phyloP scores from a whole-genome alignment of 2,797 vertebrate species.

The Anomalospiza imberbis region DNA sequence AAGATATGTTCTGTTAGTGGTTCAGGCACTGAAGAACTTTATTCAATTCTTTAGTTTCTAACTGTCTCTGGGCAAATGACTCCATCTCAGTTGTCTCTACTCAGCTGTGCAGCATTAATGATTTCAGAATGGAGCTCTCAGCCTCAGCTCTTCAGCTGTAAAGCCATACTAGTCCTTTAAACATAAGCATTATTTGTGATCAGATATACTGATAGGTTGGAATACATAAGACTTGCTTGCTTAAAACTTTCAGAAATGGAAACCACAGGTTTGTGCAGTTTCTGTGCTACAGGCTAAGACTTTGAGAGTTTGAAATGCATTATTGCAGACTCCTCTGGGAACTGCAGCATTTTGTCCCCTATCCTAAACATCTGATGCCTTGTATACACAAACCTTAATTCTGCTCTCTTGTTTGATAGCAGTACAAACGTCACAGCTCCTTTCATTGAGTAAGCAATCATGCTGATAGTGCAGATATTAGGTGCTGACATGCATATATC shows the following conservation, averaged over 20 bases:
- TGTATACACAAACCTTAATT: not conserved
- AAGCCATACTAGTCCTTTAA: not conserved
- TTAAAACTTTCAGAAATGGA: not conserved
- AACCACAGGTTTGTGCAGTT: not conserved
- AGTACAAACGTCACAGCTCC: not conserved
- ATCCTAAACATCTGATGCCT: not conserved
- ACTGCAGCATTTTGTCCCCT: not conserved
- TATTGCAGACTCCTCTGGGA: not conserved
- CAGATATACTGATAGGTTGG: not conserved
- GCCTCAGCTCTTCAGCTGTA: not conserved
- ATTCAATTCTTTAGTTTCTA: not conserved
- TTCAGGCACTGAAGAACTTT: not conserved
- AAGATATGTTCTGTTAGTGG: not conserved
- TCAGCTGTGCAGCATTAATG: not conserved
- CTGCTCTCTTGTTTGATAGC: not conserved
- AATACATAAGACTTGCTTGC: not conserved
- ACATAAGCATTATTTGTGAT: not conserved
- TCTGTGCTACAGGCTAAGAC: not conserved
- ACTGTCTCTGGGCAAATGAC: not conserved
- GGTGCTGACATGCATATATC: not conserved
- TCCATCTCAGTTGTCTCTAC: not conserved
- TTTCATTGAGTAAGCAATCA: not conserved
- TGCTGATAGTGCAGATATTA: not conserved
- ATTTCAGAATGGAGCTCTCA: not conserved
- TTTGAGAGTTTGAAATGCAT: not conserved